These are phyloP conservation scores for Emmelina monodactyla DNA, from an alignment of 2,888 invertebrate species.

Conservation along the genomic window DNA sequence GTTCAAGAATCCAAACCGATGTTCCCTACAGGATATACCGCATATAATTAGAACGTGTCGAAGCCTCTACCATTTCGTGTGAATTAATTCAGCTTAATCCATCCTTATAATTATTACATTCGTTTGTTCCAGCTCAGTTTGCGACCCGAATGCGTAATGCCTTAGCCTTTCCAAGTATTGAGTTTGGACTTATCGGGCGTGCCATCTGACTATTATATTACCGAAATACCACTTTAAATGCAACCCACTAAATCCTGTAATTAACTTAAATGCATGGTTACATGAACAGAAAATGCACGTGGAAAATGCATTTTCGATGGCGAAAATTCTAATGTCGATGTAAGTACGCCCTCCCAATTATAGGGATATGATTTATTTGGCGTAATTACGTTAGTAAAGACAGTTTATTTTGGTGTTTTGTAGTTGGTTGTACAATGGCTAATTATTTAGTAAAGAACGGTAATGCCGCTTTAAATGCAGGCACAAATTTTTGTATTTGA, in stretches of 20 bases:
- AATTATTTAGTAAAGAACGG: too few relatives aligned
- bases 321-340: conserved; percentile 43
- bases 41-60: too few relatives aligned
- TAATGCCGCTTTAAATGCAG: too few relatives aligned
- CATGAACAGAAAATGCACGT: conserved; percentile 43
- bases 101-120: conserved; percentile 59
- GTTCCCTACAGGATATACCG: too few relatives aligned
- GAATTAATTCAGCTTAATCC: conserved; percentile 29
- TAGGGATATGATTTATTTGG: conserved; percentile 38
- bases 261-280: conserved; percentile 58
- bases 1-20: too few relatives aligned
- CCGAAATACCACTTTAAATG: conserved; percentile 63
- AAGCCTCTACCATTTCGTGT: too few relatives aligned
- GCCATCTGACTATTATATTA: conserved; percentile 65
- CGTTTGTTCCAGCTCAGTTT: conserved; percentile 48
- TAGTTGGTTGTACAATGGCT: too few relatives aligned
- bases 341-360: conserved; percentile 43
- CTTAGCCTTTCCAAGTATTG: conserved; percentile 56
- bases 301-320: conserved; percentile 58
- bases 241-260: conserved; percentile 56
- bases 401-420: conserved; percentile 21
- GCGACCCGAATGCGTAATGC: conserved; percentile 60
- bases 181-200: conserved; percentile 56
- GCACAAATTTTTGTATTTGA: too few relatives aligned
- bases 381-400: conserved; percentile 21